Conservation (phyloP, 2,888 invertebrate genomes). For the Meloe dianella region DNA sequence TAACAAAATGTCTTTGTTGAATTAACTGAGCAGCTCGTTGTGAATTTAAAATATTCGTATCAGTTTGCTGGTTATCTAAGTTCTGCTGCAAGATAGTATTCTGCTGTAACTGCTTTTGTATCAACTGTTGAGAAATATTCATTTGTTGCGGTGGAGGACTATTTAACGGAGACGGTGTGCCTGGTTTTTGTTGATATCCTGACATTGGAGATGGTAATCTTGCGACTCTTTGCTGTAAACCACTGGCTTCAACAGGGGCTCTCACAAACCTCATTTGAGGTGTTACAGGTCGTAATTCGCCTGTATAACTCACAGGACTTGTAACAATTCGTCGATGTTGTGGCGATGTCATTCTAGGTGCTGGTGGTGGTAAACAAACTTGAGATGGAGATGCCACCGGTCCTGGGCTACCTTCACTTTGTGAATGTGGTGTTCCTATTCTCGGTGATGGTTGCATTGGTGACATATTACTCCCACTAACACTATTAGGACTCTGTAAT, state of each 20-base stretch:
- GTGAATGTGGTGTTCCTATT: constrained; percentile 69
- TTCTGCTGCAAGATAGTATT: constrained; percentile 58
- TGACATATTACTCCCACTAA: constrained; percentile 56
- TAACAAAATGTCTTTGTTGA: constrained; percentile 46
- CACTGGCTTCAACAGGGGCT: constrained; percentile 43
- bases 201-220: constrained; percentile 50
- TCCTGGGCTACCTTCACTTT: constrained; percentile 67
- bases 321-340: constrained; percentile 66
- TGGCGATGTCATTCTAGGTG: constrained; percentile 65
- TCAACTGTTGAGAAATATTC: constrained; percentile 49
- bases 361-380: constrained; percentile 59
- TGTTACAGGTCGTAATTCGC: constrained; percentile 43
- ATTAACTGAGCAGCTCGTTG: constrained; percentile 53
- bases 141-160: constrained; percentile 56
- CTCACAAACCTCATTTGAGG: constrained; percentile 52
- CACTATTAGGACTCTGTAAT: constrained; percentile 62
- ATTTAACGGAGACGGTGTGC: constrained; percentile 56
- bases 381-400: constrained; percentile 61
- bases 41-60: constrained; percentile 60
- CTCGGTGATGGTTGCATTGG: constrained; percentile 67
- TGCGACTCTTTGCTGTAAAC: constrained; percentile 52
- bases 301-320: constrained; percentile 59
- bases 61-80: constrained; percentile 50
- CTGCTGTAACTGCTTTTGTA: constrained; percentile 60
- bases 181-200: constrained; percentile 56